These are phyloP conservation scores for Pandemis cinnamomeana DNA, from an alignment of 2,888 invertebrate species.

Conservation along the genomic window DNA sequence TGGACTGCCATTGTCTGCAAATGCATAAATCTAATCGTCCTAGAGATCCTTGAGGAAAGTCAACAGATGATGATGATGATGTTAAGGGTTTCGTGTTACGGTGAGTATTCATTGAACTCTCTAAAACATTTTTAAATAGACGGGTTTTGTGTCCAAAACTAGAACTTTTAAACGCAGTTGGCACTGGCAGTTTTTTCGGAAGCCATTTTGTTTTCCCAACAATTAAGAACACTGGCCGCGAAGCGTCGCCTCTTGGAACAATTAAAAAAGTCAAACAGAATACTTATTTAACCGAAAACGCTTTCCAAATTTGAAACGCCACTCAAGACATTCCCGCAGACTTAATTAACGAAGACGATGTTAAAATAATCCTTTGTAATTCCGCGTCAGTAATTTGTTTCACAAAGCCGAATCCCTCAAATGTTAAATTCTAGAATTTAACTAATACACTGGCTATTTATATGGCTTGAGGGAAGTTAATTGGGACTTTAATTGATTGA, in stretches of 20 bases:
- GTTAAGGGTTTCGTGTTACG: no score
- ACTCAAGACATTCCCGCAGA: conserved; percentile 20
- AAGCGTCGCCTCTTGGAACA: neutral
- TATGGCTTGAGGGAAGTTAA: conserved; percentile 13
- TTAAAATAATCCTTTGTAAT: conserved; percentile 26
- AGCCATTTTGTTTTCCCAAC: neutral
- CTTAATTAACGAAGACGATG: conserved; percentile 20
- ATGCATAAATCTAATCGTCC: no score
- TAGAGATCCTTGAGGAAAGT: no score
- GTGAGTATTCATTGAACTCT: no score
- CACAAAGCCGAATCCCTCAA: conserved; percentile 12
- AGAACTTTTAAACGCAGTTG: neutral
- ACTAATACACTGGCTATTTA: conserved; percentile 12
- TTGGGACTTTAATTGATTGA: conserved; percentile 10
- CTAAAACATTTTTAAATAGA: neutral
- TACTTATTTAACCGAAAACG: conserved; percentile 10
- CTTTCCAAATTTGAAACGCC: conserved; percentile 15
- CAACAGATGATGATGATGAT: no score
- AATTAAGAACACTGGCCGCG: conserved; percentile 1
- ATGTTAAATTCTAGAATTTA: conserved; percentile 21
- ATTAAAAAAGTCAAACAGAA: conserved; percentile 22
- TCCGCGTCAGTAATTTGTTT: conserved; percentile 18
- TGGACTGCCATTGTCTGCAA: no score
- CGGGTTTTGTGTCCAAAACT: neutral
- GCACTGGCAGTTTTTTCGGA: neutral